These are phyloP conservation scores for Acrossocheilus fasciatus DNA, from an alignment of 2,797 vertebrate genomes.

Conservation along the genomic window DNA sequence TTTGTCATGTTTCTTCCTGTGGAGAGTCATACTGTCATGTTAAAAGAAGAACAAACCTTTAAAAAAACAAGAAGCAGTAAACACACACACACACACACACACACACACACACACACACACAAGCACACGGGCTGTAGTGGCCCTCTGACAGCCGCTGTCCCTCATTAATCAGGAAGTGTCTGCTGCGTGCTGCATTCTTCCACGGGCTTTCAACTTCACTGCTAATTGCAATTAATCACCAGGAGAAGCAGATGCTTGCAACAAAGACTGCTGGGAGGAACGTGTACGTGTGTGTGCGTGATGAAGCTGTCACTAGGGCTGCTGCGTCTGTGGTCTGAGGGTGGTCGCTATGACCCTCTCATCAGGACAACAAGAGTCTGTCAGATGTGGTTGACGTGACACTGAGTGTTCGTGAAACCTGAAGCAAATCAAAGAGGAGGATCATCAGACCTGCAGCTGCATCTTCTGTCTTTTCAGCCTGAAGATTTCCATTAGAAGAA, in stretches of 20 bases:
- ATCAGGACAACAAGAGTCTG: slow-evolving; percentile 40
- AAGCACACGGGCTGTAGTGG: slow-evolving; percentile 52
- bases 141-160: slow-evolving; percentile 85
- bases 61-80: slow-evolving; percentile 55
- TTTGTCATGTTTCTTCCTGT: slow-evolving; percentile 49
- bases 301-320: slow-evolving; percentile 86
- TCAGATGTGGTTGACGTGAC: slow-evolving; percentile 42
- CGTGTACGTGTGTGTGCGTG: slow-evolving; percentile 70
- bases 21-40: slow-evolving; percentile 47
- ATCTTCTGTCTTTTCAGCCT: slow-evolving; percentile 27
- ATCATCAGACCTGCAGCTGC: slow-evolving; percentile 39
- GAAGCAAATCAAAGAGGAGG: slow-evolving; percentile 47
- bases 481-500: slow-evolving; percentile 1
- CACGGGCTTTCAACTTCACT: slow-evolving; percentile 93
- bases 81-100: slow-evolving; percentile 25
- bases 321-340: slow-evolving; percentile 61
- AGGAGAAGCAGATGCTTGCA: slow-evolving; percentile 97
- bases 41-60: slow-evolving; percentile 52
- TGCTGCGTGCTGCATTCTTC: slow-evolving; percentile 92
- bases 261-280: slow-evolving; percentile 81
- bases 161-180: slow-evolving; percentile 98
- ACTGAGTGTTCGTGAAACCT: slow-evolving; percentile 29
- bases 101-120: slow-evolving; percentile 28
- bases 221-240: slow-evolving; percentile 99
- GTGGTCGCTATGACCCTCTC: slow-evolving; percentile 57